These are phyloP conservation scores for Cheilosia vulpina DNA, from an alignment of 2,888 invertebrate species.

Conservation along the genomic window DNA sequence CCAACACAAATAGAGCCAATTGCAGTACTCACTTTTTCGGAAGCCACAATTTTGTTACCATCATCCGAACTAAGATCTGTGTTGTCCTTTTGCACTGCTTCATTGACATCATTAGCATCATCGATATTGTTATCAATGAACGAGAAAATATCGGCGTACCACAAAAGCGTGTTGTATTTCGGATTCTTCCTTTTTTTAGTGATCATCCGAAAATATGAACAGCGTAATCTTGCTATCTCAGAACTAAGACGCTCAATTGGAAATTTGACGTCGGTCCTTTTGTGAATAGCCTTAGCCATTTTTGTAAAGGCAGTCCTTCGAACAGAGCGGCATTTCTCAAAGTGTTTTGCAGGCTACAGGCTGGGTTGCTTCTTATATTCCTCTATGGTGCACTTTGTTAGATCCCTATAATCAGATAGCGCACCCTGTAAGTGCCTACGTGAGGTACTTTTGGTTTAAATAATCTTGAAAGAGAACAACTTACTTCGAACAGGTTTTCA, in stretches of 20 bases:
- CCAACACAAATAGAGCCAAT: no score
- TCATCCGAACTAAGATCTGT: no score
- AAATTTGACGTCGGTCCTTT: background rate
- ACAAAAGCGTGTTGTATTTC: no score
- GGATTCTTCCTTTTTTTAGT: no score
- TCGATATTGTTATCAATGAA: no score
- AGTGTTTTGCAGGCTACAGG: background rate
- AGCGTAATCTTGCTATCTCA: background rate
- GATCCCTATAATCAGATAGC: background rate
- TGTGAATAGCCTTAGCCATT: background rate
- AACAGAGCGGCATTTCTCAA: background rate
- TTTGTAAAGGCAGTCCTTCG: background rate
- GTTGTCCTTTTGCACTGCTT: no score
- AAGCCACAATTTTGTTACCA: no score
- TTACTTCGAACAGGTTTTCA: background rate
- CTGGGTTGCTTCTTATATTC: background rate
- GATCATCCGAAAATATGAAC: no score
- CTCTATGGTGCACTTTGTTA: background rate
- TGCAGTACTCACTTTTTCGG: no score
- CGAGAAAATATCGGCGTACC: no score
- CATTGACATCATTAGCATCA: no score
- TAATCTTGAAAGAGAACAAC: background rate
- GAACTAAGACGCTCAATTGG: background rate
- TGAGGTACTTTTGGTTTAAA: background rate
- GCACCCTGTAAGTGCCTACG: background rate